Evolutionary conservation across 2,888 invertebrate genomes (phyloP), one percentile per base, ranked within the genome.

Genomic region (Nudaria mundana): DNA sequence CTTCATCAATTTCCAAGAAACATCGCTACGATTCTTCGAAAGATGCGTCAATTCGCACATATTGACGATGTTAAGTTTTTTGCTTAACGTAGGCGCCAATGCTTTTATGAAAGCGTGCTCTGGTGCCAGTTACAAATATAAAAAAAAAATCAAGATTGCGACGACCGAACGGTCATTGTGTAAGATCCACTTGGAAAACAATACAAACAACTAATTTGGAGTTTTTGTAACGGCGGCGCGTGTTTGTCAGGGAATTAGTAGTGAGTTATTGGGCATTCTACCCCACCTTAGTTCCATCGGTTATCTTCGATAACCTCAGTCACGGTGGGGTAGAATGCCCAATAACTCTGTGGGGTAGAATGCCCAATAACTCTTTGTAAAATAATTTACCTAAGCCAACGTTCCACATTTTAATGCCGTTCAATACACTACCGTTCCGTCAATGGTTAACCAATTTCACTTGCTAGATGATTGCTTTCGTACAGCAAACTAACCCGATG

Each of bases 71-170:
- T 43, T 40, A 55, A 71, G 81, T 86, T 87, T 84, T 81, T 74
- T 56, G 37, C 48, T 34, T 24, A 30, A 42, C 26, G 38, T 14
- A 80, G 88, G 88, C 87, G 88, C 88, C 88, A 81, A 70, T 65
- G 81, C 85, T 87, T 83, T 87, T 87, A 86, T 76, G 49, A 57
- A 64, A 52, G 52, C 54, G 59, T 61, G 56, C 56, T 50, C 52
- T 46, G 57, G 61, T 52, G 57, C 49, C 63, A 54, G 63, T 52
- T 51, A 46, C 52, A 55, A 48, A 47, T 16, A 52, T 46, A 72
- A 74, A 84, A 83, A 83, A 82, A 70, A 56, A 41, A 44, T 5
- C 5, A 47, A 67, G 67, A 74, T 73, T 69, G 71, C 64, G 63
- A 63, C 64, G 67, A 63, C 67, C 58, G 26, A 76, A 58, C 65